Evolutionary conservation across 2,113 vertebrate genomes (phyloP), one percentile per base, ranked within the genome.

Genomic region (Oplegnathus fasciatus): DNA sequence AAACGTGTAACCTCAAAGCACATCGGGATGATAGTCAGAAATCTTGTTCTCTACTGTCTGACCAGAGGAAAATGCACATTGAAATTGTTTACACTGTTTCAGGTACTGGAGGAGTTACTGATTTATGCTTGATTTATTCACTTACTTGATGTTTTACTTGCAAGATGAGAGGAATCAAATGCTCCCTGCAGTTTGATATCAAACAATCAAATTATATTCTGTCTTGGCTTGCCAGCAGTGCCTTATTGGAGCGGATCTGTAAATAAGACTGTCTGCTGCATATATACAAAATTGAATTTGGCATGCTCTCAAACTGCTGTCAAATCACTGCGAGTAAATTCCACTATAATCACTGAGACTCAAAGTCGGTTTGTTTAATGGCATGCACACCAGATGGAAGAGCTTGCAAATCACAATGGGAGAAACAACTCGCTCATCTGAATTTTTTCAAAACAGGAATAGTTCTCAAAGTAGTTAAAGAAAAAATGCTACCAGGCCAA

Each of bases 321-420:
- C 28, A 34, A 26, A 55, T 69, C 32, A 6, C 58, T n/a, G 14
- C 0, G 13, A 54, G 48, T 57, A 65, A 65, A 78, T 71, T 52
- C 65, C 57, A 55, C n/a, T 50, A 6, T 48, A 60, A 82, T 82
- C 64, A 52, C 9, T 42, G 28, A 0, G 1, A 66, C 82, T 83
- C 46, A 17, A 55, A 50, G 37, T 54, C 42, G 54, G 42, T 75
- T 69, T 69, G 32, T 61, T 69, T 52, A 69, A 40, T 28, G 48
- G 13, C 30, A 50, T 52, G 37, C 5, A 42, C 44, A 52, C 54
- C 80, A 82, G 64, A 42, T 76, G 64, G 64, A 52, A 68, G 55
- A 60, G 44, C 24, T 75, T 68, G 7, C 34, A 42, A 18, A 7
- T 42, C 17, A 60, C 44, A 18, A 4, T n/a, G n/a, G 44, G 62